Evolutionary conservation across 2,113 vertebrate species (phyloP), one percentile per base, ranked within the genome.

Genomic region (Ramphastos sulfuratus): DNA sequence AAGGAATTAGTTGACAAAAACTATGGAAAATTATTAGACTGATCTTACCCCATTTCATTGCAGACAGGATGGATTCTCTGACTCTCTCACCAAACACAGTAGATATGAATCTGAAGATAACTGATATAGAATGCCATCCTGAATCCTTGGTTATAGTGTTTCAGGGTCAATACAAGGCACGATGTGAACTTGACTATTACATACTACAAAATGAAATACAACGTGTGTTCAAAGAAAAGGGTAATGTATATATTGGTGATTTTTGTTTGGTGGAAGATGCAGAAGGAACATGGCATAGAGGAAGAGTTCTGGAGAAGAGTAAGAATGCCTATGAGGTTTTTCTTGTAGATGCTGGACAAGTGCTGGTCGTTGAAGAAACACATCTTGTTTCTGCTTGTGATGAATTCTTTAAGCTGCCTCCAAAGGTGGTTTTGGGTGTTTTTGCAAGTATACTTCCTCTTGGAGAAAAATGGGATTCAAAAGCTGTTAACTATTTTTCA

Each of bases 121-220:
- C 96, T 60, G 97, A 93, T 69, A 52, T 98, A 89, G 98, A 98
- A 89, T 99, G 98, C 95, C 96, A 97, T 95, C 94, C 98, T 4
- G 97, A 98, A 73, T 98, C 98, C 15, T 90, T 98, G 50, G 90
- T 99, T 71, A 97, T 99, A 87, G 97, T 97, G 87, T 99, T 99
- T 94, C 98, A 98, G 96, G 99, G 98, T 75, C 98, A 97, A 39
- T 95, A 95, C 94, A 96, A 94, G 7, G 84, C 66, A 60, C 94
- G 95, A 76, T 98, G 96, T 97, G 98, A 99, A 25, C 97, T 98
- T 92, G 99, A 99, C 94, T 99, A 99, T 88, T 97, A 97, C 80
- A 98, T 98, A 95, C 91, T 99, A 39, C 98, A 99, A 59, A 97
- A 90, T 39, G 98, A 99, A 97, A 97, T 99, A 80, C 98, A 99